Conservation (phyloP, 2,797 vertebrate genomes). For the Chromis chromis region DNA sequence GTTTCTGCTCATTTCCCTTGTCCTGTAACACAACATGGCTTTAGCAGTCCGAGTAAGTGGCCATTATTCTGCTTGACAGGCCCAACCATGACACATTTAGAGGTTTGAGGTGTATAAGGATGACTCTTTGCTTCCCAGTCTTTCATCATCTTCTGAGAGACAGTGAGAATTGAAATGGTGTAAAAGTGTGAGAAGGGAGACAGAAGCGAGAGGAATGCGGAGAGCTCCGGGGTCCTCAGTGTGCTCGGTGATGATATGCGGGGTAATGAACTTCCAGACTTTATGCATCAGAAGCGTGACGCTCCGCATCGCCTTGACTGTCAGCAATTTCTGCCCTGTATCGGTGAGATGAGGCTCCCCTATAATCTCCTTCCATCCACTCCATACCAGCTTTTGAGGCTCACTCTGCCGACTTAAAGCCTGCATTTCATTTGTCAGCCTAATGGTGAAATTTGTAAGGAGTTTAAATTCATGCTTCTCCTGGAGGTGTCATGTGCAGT, state of each 20-base stretch:
- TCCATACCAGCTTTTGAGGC: constrained; percentile 70
- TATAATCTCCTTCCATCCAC: constrained; percentile 79
- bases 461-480: constrained; percentile 77
- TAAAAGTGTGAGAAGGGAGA: constrained; percentile 4
- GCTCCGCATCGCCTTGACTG: constrained; percentile 67
- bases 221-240: constrained; percentile 67
- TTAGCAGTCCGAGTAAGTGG: constrained; percentile 44
- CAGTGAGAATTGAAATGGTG: constrained; percentile 25
- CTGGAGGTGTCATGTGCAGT: constrained; percentile 68
- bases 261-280: constrained; percentile 79
- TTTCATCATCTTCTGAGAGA: constrained; percentile 61
- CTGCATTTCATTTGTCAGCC: constrained; percentile 81
- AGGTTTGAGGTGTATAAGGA: constrained; percentile 65
- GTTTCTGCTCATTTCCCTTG: constrained; percentile 13
- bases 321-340: constrained; percentile 70
- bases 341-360: constrained; percentile 63
- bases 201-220: constrained; percentile 37
- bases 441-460: constrained; percentile 80
- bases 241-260: constrained; percentile 75
- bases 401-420: constrained; percentile 74
- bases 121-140: constrained; percentile 50
- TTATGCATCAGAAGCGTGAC: constrained; percentile 76
- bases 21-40: constrained; percentile 34
- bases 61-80: constrained; percentile 56
- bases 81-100: constrained; percentile 55